Percentiles rank a stretch among this genome's conserved stretches.
Evolutionary conservation across 2,888 invertebrate genomes (phyloP).

Genomic region (Limenitis arthemis): DNA sequence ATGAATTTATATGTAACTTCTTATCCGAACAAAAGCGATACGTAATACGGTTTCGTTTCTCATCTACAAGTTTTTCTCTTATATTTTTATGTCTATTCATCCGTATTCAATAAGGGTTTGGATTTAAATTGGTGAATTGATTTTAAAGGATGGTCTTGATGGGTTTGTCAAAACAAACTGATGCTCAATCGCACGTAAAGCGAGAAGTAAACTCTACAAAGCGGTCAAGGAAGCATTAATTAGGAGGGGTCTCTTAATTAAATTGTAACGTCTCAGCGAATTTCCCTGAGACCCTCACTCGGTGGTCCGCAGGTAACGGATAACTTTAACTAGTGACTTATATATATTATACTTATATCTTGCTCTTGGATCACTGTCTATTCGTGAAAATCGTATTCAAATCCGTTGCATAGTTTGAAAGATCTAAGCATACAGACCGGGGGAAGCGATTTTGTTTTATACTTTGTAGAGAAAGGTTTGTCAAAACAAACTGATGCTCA

Average conservation of each 20-base stretch:
- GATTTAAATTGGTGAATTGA: constrained; percentile 10
- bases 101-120: neutral
- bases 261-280: constrained; percentile 68
- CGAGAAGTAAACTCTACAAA: constrained; percentile 13
- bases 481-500: constrained; percentile 36
- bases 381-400: no score
- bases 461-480: no score
- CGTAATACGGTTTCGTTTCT: neutral
- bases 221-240: constrained; percentile 45
- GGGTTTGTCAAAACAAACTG: constrained; percentile 31
- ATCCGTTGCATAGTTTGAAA: no score
- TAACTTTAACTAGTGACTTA: constrained; percentile 32
- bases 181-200: constrained; percentile 41
- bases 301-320: constrained; percentile 51
- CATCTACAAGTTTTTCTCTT: neutral
- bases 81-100: neutral
- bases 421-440: no score
- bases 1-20: constrained; percentile 13
- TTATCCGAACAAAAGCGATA: constrained; percentile 5
- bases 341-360: constrained; percentile 47
- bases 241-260: constrained; percentile 54
- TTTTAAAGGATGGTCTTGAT: constrained; percentile 8
- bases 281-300: constrained; percentile 38
- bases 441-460: no score
- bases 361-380: no score